Evolutionary conservation across 2,797 vertebrate species (phyloP), one percentile per base, ranked within the genome.

Genomic region (Sebastes nivosus): DNA sequence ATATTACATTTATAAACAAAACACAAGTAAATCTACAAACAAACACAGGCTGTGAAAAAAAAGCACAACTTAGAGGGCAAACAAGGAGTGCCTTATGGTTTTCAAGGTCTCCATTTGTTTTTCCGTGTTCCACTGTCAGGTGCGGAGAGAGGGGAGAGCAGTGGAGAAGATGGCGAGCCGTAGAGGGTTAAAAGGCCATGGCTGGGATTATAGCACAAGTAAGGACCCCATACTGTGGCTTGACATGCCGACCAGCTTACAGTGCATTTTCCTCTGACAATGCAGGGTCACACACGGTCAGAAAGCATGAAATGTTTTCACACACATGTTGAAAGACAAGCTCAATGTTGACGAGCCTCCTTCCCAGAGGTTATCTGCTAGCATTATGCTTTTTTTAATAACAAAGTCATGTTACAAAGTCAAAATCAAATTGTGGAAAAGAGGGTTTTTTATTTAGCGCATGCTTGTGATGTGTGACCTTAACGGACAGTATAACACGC

Each of bases 61-160:
- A 57, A 52, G 54, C 29, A 79, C 42, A 91, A 87, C 82, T 91
- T 93, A 82, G 94, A 95, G 94, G 94, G 81, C 93, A 92, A 90
- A 94, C 93, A 95, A 89, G 93, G 72, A 55, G 79, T 77, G 89
- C 94, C 94, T 91, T 95, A 94, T 94, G 94, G 94, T 94, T 94
- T 94, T 95, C 93, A 95, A 95, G 93, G 94, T 95, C 93, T 93
- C 93, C 93, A 94, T 95, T 95, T 95, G 94, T 93, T 95, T 95
- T 94, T 92, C 88, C 87, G 12, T 95, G 94, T 95, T 94, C 87
- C 75, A 83, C 92, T 93, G 94, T 94, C 94, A 95, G 89, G 82
- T 83, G 70, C 79, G 34, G 80, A 64, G 82, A 89, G 85, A 82
- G 85, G 71, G 57, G 83, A 88, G 82, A 86, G 88, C 87, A 22